Base-by-base conservation (phyloP, 2,888 invertebrate genomes). In the Xanthia icteritia region DNA sequence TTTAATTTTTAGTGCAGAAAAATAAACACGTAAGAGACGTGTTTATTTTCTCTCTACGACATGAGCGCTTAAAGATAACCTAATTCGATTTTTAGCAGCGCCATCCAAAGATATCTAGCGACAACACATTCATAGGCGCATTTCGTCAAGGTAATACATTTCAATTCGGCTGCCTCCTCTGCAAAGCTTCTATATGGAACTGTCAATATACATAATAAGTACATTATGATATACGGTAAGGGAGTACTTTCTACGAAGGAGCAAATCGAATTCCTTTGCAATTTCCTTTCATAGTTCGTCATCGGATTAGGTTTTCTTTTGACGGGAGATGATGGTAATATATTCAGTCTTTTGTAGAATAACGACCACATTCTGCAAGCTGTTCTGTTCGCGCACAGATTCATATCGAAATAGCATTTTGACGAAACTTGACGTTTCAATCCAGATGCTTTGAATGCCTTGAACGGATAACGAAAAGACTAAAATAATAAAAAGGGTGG, bases 281-380 rank as follows among this genome's bases (percentile, higher is more conserved):
- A 86, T 87, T 87, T 86, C 87, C 85, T 77, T 77, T 86, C 73
- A 76, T 85, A 87, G 66, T 87, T 81, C 64, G 39, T 77, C 77
- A 72, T 80, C n/a, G 31, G 66, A 45, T 81, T 71, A 73, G 48
- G 61, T 82, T 76, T 42, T 65, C 64, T 72, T 68, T 68, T 64
- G 70, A 54, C 58, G n/a, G 54, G 31, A 65, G 39, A 48, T 31
- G 54, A n/a, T 23, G 64, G 75, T 81, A 58, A 74, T 51, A 60
- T 75, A 64, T 76, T 42, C 27, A 36, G 42, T 36, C 42, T 60
- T 58, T 23, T 23, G 23, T 23, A 36, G 11, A 13, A 23, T 56
- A 45, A 79, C 23, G 23, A 17, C 36, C 11, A 45, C 13, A 61
- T 39, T 68, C 9, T 54, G 17, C 15, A 48, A 23, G 23, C 5